Conservation (phyloP, 2,888 invertebrate genomes). For the Lasioglossum oenotherae region DNA sequence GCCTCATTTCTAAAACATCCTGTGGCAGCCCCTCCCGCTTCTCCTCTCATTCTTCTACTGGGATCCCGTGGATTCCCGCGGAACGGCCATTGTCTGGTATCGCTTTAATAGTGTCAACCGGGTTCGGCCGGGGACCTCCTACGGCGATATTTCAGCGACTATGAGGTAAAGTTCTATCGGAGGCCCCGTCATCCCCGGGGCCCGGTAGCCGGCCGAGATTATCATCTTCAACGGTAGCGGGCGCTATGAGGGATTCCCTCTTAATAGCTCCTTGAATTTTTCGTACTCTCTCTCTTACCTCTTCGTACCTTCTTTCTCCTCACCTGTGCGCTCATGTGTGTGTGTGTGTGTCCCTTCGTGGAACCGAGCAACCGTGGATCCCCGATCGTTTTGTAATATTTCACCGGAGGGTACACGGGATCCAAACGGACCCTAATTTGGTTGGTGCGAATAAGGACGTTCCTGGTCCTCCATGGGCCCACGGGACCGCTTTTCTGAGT, state of each 20-base stretch:
- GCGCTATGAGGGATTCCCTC: conserved; percentile 72
- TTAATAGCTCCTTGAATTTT: conserved; percentile 74
- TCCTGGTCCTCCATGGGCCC: conserved; percentile 19
- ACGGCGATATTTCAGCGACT: conserved; percentile 77
- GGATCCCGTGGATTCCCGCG: conserved; percentile 77
- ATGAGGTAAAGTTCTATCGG: conserved; percentile 64
- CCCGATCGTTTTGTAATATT: conserved; percentile 65
- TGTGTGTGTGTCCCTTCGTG: conserved; percentile 61
- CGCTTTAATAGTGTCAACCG: conserved; percentile 75
- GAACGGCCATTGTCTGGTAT: conserved; percentile 75
- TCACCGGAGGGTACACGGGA: conserved; percentile 34
- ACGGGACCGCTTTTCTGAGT: conserved; percentile 45
- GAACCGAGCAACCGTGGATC: conserved; percentile 45
- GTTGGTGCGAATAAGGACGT: conserved; percentile 64
- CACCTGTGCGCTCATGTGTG: not conserved
- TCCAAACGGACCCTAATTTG: conserved; percentile 57
- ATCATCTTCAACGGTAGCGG: conserved; percentile 75
- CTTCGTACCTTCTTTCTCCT: not conserved
- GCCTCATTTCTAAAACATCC: conserved; percentile 82
- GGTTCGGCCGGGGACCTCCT: conserved; percentile 79
- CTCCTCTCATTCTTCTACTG: not conserved
- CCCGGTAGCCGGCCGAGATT: conserved; percentile 71
- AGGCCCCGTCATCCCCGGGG: conserved; percentile 63
- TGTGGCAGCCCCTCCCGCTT: not conserved
- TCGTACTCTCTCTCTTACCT: conserved; percentile 41